Evolutionary conservation across 2,797 vertebrate genomes (phyloP), one percentile per base, ranked within the genome.

Genomic region (Poecilia gillii): DNA sequence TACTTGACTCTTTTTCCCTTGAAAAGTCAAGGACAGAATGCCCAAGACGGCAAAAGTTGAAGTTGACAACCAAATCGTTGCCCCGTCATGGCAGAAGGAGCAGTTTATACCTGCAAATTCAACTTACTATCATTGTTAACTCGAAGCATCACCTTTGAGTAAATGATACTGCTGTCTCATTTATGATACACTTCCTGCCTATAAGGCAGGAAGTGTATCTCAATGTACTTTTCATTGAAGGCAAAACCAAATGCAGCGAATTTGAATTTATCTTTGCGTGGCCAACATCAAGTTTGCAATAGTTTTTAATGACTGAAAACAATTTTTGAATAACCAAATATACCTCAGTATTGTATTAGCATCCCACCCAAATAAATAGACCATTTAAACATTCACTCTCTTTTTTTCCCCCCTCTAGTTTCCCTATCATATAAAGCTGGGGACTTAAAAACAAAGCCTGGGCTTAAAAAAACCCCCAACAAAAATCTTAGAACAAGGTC

Each of bases 401-500:
- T 57, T 16, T 57, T 28, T 28, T 9, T 2, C 11, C 25, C 25
- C 25, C 25, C 3, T 72, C 14, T 49, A 16, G n/a, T 36, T 55
- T 53, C 14, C 14, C 64, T 47, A 36, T 53, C 47, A 39, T 78
- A 72, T 4, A 51, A 49, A 73, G 23, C 46, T 2, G 11, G 47
- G 11, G 9, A 23, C 31, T 53, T 51, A 51, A 49, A 51, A 73
- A 33, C 3, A 51, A 33, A 39, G 14, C 64, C 36, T 39, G 64
- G 9, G 8, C 36, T 39, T 68, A n/a, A 55, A 12, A 62, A 62
- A 41, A 43, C n/a, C n/a, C n/a, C n/a, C 33, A 33, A 33, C 3
- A 33, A n/a, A 43, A 13, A 11, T 25, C 59, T 23, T 57, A 79
- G 68, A 75, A 78, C 7, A 55, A 76, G 51, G 28, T 64, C 80